Evolutionary conservation across 2,888 invertebrate genomes (phyloP).

Genomic region (Ophioninae sp.): DNA sequence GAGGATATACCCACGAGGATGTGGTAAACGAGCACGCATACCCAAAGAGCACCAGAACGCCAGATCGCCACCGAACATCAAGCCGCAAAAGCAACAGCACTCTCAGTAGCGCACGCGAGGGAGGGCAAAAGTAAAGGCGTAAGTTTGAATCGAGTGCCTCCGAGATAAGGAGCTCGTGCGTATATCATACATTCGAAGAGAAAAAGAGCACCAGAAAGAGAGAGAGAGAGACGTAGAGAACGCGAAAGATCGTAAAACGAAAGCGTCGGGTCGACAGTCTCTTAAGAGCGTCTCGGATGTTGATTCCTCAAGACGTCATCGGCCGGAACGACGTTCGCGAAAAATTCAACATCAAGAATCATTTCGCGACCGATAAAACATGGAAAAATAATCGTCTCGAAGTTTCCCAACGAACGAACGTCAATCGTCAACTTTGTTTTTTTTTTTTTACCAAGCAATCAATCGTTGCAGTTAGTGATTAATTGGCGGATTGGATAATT

Average conservation of each 20-base stretch:
- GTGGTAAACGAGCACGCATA: constrained; percentile 45
- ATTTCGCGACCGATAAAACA: neutral
- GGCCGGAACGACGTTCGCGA: constrained; percentile 32
- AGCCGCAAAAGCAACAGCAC: constrained; percentile 55
- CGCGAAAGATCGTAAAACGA: constrained; percentile 59
- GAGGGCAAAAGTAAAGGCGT: constrained; percentile 65
- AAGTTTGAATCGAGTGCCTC: constrained; percentile 66
- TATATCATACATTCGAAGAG: constrained; percentile 48
- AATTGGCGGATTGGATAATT: no score
- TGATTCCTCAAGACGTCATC: constrained; percentile 46
- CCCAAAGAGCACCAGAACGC: constrained; percentile 12
- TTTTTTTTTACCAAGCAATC: neutral
- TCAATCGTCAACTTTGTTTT: neutral
- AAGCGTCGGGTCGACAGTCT: constrained; percentile 62
- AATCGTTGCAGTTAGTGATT: neutral
- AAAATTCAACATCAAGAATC: constrained; percentile 15
- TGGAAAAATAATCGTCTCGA: neutral
- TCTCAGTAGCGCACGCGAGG: constrained; percentile 29
- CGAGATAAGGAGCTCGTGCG: constrained; percentile 64
- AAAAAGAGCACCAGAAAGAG: constrained; percentile 28
- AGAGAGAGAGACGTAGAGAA: constrained; percentile 19
- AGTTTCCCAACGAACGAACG: neutral
- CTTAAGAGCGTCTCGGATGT: constrained; percentile 55
- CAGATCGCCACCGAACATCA: constrained; percentile 60
- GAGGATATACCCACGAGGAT: constrained; percentile 55